These are phyloP conservation scores for Arge pagana DNA, from an alignment of 2,888 invertebrate species.

Conservation along the genomic window DNA sequence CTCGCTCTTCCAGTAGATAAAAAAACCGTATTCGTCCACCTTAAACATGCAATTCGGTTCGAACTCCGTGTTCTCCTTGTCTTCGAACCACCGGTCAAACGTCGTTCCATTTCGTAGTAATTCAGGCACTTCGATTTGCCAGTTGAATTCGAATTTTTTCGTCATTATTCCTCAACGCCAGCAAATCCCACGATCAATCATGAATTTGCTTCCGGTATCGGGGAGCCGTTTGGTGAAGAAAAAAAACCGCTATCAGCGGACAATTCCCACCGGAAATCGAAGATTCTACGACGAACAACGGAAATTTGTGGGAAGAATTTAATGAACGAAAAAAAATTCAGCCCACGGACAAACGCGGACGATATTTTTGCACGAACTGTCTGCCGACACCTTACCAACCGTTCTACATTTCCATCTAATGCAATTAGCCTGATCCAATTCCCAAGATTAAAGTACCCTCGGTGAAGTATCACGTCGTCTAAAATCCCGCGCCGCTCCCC, in stretches of 20 bases:
- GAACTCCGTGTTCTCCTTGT: constrained; percentile 63
- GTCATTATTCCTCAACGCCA: constrained; percentile 59
- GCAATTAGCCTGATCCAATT: constrained; percentile 49
- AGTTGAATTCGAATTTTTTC: constrained; percentile 72
- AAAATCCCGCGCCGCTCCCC: constrained; percentile 11
- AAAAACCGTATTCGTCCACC: constrained; percentile 70
- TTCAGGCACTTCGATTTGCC: constrained; percentile 67
- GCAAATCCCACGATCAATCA: not conserved
- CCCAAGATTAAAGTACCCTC: constrained; percentile 32
- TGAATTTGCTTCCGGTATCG: not conserved
- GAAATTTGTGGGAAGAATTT: too few species aligned
- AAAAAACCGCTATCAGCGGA: not conserved
- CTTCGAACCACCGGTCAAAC: constrained; percentile 73
- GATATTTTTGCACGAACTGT: constrained; percentile 2
- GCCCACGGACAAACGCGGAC: not conserved
- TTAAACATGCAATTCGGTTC: constrained; percentile 64
- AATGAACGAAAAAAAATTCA: constrained; percentile 6
- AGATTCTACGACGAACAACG: too few species aligned
- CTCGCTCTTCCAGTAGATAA: constrained; percentile 70
- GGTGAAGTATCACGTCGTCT: constrained; percentile 7
- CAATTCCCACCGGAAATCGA: too few species aligned
- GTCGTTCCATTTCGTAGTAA: constrained; percentile 63
- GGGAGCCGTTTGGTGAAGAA: not conserved
- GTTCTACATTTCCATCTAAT: constrained; percentile 33
- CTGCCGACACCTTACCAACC: constrained; percentile 5